Percentiles rank a stretch among this genome's conserved stretches.
These are phyloP conservation scores for Stegophylla sp. DNA, from an alignment of 2,888 invertebrate genomes.

Conservation along the genomic window DNA sequence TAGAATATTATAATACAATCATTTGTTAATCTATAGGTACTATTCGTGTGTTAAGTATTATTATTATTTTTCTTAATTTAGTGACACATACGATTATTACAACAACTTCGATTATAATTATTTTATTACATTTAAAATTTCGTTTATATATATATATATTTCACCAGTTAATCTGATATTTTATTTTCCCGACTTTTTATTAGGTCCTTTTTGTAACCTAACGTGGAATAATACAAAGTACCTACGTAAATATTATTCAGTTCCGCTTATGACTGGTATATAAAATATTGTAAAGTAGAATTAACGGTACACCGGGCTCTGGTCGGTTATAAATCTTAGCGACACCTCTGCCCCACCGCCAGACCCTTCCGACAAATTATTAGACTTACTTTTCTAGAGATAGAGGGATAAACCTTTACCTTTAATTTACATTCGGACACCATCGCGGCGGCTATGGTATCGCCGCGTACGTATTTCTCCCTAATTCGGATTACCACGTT, in stretches of 20 bases:
- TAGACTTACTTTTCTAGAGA: constrained; percentile 57
- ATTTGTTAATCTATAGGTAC: no score
- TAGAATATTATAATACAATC: no score
- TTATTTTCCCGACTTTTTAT: constrained; percentile 29
- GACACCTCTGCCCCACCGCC: constrained; percentile 56
- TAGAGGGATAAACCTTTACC: constrained; percentile 58
- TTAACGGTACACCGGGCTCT: constrained; percentile 52
- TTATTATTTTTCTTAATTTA: no score
- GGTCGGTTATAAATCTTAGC: constrained; percentile 50
- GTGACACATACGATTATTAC: no score
- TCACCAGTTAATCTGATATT: no score
- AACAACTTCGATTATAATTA: no score
- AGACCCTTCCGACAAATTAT: constrained; percentile 56
- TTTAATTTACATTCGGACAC: constrained; percentile 58
- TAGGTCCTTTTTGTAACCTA: constrained; percentile 15
- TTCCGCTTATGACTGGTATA: constrained; percentile 46
- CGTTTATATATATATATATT: no score
- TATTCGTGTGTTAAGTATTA: no score
- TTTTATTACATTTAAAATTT: no score
- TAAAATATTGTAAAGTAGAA: constrained; percentile 56
- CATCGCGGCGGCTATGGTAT: constrained; percentile 26
- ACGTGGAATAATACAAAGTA: constrained; percentile 34
- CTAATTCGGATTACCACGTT: constrained; percentile 57
- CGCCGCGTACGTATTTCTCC: constrained; percentile 45
- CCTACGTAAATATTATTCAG: constrained; percentile 24